Conservation (phyloP, 2,113 vertebrate species). For the Xerus inauris region DNA sequence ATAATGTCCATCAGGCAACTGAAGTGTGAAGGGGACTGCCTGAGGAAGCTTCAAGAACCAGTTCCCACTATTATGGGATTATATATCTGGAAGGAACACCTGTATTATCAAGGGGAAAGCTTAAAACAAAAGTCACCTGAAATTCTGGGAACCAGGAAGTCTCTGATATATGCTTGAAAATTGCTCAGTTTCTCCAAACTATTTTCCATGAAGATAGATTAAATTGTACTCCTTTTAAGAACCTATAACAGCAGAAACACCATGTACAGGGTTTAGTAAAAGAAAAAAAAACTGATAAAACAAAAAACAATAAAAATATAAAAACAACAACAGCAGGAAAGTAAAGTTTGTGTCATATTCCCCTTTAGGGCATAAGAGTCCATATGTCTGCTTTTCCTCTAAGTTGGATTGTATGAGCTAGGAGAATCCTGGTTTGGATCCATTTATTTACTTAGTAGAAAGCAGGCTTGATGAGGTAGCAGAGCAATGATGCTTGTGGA, state of each 20-base stretch:
- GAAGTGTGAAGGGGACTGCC: background rate
- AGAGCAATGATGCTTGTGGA: background rate
- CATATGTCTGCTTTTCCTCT: background rate
- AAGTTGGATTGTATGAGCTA: background rate
- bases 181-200: slow-evolving; percentile 30
- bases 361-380: background rate
- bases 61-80: background rate
- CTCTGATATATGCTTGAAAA: background rate
- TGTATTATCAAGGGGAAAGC: background rate
- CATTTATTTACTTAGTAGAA: background rate
- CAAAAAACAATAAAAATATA: background rate
- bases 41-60: background rate
- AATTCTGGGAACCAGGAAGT: background rate
- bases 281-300: background rate
- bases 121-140: background rate
- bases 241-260: background rate
- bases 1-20: background rate
- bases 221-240: background rate
- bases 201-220: background rate
- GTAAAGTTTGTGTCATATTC: background rate
- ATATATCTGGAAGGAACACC: background rate
- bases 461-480: background rate
- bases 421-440: background rate
- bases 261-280: background rate
- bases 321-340: background rate